A percentile compares a stretch with the other conserved stretches of the same genome.
Evolutionary conservation across 2,113 vertebrate genomes (phyloP).

Genomic region (Morone saxatilis): DNA sequence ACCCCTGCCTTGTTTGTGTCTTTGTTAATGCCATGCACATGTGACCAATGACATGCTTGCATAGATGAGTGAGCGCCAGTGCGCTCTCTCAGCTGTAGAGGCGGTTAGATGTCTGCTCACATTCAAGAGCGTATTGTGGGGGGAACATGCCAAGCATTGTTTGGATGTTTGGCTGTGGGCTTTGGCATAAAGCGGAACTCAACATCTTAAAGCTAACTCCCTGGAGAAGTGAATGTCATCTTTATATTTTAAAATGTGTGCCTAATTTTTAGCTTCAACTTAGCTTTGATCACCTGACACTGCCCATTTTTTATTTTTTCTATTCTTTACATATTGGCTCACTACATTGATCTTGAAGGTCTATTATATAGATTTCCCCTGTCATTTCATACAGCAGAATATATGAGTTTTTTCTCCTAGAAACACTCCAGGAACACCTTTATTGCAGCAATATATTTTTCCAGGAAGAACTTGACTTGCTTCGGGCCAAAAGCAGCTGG

Average conservation of each 20-base stretch:
- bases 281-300: neutral
- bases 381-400: conserved; percentile 17
- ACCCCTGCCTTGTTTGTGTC: conserved; percentile 73
- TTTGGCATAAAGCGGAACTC: conserved; percentile 24
- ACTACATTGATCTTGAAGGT: neutral
- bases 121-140: conserved; percentile 18
- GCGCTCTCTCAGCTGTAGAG: conserved; percentile 48
- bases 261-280: neutral
- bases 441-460: conserved; percentile 48
- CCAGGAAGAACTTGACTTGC: conserved; percentile 38
- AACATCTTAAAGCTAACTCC: neutral
- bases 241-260: neutral
- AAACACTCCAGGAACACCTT: conserved; percentile 26
- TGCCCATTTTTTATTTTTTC: neutral
- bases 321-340: conserved; percentile 6
- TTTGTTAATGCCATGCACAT: conserved; percentile 75
- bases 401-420: conserved; percentile 13
- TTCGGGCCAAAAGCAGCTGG: conserved; percentile 72
- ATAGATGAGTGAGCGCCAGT: conserved; percentile 47
- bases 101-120: conserved; percentile 48
- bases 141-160: conserved; percentile 50
- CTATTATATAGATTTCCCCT: neutral
- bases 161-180: conserved; percentile 51
- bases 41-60: conserved; percentile 71
- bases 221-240: conserved; percentile 5